phyloP scores from a whole-genome alignment of 2,797 vertebrate genomes.

The Leucoraja ocellata region DNA sequence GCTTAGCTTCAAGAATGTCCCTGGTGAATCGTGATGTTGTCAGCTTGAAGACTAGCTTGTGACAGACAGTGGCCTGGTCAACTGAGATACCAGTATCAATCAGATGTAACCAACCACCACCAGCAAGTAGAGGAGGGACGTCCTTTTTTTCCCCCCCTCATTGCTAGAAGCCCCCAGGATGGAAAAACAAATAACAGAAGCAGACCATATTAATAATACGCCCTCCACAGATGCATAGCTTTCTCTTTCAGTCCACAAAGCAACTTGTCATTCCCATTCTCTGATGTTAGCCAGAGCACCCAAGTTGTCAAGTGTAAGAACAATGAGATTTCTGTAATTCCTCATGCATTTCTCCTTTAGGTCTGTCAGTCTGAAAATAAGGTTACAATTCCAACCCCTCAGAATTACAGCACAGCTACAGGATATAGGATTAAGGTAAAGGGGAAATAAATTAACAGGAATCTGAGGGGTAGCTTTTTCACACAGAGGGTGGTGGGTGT shows the following conservation, averaged over 20 bases:
- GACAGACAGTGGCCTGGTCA: background rate
- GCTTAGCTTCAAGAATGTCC: background rate
- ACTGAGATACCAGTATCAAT: background rate
- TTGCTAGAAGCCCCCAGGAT: background rate
- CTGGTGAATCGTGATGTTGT: background rate
- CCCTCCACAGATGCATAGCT: slow-evolving; percentile 12
- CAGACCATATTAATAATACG: slow-evolving; percentile 11
- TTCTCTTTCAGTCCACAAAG: background rate
- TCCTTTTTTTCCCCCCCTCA: background rate
- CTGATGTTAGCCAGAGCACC: background rate
- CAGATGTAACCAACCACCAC: background rate
- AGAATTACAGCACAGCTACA: background rate
- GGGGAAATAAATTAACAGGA: too few relatives aligned
- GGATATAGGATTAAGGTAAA: too few relatives aligned
- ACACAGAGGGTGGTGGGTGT: too few relatives aligned
- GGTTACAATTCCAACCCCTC: background rate
- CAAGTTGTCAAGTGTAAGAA: slow-evolving; percentile 4
- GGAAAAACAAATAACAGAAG: background rate
- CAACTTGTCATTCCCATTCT: background rate
- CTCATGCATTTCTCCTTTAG: background rate
- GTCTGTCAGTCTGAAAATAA: slow-evolving; percentile 7
- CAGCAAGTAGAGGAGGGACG: background rate
- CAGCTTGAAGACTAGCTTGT: background rate
- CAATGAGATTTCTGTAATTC: background rate
- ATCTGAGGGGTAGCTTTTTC: too few relatives aligned